Evolutionary conservation across 2,113 vertebrate species (phyloP), one percentile per base, ranked within the genome.

Genomic region (Ibidorhyncha struthersii): DNA sequence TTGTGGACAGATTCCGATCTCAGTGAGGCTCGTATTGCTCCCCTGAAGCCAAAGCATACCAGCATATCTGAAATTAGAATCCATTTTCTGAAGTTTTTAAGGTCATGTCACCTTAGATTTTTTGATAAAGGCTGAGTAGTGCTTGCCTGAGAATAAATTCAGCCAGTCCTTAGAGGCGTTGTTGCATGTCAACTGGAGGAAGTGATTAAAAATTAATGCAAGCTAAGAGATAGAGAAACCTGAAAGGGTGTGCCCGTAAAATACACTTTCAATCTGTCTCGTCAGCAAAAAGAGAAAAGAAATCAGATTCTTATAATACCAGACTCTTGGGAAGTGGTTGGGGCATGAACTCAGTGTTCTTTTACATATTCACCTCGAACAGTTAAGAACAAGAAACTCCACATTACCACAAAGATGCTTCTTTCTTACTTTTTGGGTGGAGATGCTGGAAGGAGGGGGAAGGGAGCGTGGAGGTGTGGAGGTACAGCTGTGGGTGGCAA

Each of bases 181-280:
- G 96, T 93, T 98, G 95, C 96, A 96, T 97, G 97, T 98, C 97
- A 98, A 96, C 97, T 96, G 93, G 97, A 98, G 98, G 98, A 98
- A 98, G 98, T 97, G 96, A 99, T 98, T 98, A 99, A 99, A 99
- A 98, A 99, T 99, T 98, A 98, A 99, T 98, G 98, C 96, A 95
- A 96, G 98, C 96, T 95, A 98, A 98, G 98, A 98, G 98, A 99
- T 98, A 98, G 96, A 99, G 98, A 98, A 98, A 98, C 98, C 98
- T 98, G 98, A 98, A 98, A 98, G 98, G 98, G 98, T 97, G 98
- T 97, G 98, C 96, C 98, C 90, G 94, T 97, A 98, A 98, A 98
- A 98, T 89, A 97, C 95, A 95, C 98, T 98, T 97, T 97, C 98
- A 98, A 97, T 98, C 97, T 98, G 92, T 86, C 97, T 98, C 89